Conservation (phyloP, 2,113 vertebrate genomes). For the Chloroceryle aenea region DNA sequence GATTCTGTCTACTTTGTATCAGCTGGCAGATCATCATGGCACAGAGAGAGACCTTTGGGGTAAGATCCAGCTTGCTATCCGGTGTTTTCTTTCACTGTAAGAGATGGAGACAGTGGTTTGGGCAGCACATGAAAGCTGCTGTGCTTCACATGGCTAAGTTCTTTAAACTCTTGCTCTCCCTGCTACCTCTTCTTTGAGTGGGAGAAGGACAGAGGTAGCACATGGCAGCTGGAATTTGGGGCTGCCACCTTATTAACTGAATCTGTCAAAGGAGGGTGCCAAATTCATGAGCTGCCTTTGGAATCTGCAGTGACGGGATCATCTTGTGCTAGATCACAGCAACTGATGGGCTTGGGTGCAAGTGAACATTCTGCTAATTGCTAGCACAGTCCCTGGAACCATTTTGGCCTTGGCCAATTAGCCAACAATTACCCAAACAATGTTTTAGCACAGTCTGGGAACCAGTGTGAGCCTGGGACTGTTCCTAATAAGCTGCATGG, state of each 20-base stretch:
- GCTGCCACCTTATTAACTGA: background rate
- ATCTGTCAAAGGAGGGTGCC: background rate
- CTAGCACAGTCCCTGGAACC: constrained; percentile 17
- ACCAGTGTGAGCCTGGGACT: background rate
- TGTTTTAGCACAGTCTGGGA: constrained; percentile 38
- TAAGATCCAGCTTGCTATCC: background rate
- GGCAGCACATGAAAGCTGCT: background rate
- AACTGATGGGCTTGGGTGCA: background rate
- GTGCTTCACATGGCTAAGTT: background rate
- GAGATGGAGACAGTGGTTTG: background rate
- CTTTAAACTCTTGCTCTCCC: background rate
- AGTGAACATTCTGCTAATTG: constrained; percentile 42
- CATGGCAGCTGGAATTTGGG: background rate
- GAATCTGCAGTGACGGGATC: background rate
- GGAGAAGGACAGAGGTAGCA: background rate
- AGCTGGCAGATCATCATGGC: background rate
- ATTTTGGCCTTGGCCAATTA: constrained; percentile 43
- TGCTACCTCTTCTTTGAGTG: background rate
- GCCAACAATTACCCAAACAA: background rate
- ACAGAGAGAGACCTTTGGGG: background rate
- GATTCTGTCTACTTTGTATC: background rate
- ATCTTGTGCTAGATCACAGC: background rate
- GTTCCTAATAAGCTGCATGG: constrained; percentile 34
- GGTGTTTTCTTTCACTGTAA: background rate
- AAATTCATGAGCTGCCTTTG: background rate